Conservation (phyloP, 2,797 vertebrate species). For the Pyrocephalus nanus region DNA sequence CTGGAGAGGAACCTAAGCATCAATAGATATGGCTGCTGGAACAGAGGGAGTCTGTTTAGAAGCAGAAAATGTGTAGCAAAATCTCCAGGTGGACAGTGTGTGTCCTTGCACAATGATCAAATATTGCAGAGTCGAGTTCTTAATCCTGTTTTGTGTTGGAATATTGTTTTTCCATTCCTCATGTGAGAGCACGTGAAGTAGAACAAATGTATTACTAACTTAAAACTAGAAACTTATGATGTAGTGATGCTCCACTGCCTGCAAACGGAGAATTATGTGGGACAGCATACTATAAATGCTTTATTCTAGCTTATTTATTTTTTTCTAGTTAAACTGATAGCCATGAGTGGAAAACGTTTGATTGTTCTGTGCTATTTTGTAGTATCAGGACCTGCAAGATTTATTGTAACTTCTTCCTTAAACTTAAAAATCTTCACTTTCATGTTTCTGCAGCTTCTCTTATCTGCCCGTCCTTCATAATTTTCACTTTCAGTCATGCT, state of each 20-base stretch:
- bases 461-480: not conserved
- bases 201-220: not conserved
- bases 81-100: not conserved
- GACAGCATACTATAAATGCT: not conserved
- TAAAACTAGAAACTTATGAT: rapidly evolving
- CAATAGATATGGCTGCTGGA: not conserved
- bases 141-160: not conserved
- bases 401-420: not conserved
- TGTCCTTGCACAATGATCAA: not conserved
- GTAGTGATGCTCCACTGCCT: not conserved
- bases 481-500: not conserved
- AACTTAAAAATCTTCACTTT: not conserved
- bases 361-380: not conserved
- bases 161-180: not conserved
- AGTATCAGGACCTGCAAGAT: not conserved
- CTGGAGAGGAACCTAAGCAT: not conserved
- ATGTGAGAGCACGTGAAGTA: not conserved
- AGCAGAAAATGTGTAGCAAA: not conserved
- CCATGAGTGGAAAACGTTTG: not conserved
- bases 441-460: not conserved
- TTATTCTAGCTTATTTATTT: not conserved
- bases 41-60: not conserved
- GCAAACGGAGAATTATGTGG: not conserved
- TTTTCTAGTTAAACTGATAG: not conserved
- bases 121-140: not conserved